Percentiles rank a stretch among this genome's conserved stretches.
Evolutionary conservation across 2,888 invertebrate species (phyloP).

Genomic region (Diarsia brunnea): DNA sequence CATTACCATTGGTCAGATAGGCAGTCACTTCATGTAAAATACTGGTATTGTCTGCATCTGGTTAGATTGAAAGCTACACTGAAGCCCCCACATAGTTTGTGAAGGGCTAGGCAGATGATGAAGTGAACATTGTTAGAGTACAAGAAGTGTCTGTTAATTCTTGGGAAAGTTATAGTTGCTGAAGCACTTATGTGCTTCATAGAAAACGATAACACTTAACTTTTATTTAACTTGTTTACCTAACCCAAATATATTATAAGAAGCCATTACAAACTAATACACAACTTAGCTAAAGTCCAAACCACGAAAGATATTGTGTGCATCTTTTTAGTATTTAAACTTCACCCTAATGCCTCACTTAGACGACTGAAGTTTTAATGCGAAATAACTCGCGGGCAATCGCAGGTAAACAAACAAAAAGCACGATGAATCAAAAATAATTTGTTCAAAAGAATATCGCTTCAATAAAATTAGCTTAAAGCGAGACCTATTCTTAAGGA

Average conservation of each 20-base stretch:
- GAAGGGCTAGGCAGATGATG: no score
- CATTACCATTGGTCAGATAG: no score
- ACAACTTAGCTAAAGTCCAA: not conserved
- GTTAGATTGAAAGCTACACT: no score
- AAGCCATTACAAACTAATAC: not conserved
- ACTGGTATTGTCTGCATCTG: no score
- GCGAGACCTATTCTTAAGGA: constrained; percentile 31
- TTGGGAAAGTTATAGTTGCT: no score
- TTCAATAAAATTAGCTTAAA: constrained; percentile 42
- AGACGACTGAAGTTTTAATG: not conserved
- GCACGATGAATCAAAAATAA: not conserved
- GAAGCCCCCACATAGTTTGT: no score
- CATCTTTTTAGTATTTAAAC: not conserved
- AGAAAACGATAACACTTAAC: no score
- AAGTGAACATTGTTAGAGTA: no score
- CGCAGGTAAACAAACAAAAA: constrained; percentile 2
- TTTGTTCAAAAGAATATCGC: constrained; percentile 13
- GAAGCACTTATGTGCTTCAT: no score
- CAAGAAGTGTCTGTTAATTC: no score
- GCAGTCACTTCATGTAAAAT: no score
- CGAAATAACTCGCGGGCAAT: not conserved
- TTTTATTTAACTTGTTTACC: not conserved
- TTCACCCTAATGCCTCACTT: not conserved
- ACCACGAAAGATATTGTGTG: not conserved
- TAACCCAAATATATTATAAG: not conserved